Evolutionary conservation across 2,888 invertebrate species (phyloP).

Genomic region (Cinara cedri): DNA sequence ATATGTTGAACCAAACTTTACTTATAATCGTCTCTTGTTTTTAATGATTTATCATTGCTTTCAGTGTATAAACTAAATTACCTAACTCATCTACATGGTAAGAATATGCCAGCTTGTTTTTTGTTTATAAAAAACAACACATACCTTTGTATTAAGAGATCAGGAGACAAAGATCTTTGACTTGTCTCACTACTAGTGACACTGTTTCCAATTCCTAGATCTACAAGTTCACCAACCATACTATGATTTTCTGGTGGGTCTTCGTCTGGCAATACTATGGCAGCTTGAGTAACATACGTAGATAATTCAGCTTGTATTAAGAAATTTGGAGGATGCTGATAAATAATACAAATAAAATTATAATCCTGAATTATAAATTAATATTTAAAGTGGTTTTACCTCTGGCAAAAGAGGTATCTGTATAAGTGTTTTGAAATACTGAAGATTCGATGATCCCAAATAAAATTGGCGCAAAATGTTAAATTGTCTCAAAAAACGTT

Average conservation of each 20-base stretch:
- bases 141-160: slow-evolving; percentile 65
- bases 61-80: too few species aligned
- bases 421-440: slow-evolving; percentile 96
- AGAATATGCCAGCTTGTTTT: too few species aligned
- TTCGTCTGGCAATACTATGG: slow-evolving; percentile 77
- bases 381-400: slow-evolving; percentile 64
- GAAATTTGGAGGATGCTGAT: slow-evolving; percentile 90
- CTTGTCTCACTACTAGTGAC: slow-evolving; percentile 59
- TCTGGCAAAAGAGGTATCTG: slow-evolving; percentile 91
- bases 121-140: slow-evolving; percentile 58
- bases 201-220: slow-evolving; percentile 59
- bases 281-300: slow-evolving; percentile 93
- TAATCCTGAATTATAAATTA: slow-evolving; percentile 17
- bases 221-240: slow-evolving; percentile 61
- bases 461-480: slow-evolving; percentile 89
- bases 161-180: slow-evolving; percentile 65
- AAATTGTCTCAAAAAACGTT: slow-evolving; percentile 89
- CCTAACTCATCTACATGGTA: too few species aligned
- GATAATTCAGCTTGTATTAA: slow-evolving; percentile 88
- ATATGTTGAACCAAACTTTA: too few species aligned
- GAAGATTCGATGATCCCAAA: slow-evolving; percentile 87
- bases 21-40: too few species aligned
- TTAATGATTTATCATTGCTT: too few species aligned
- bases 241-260: slow-evolving; percentile 71
- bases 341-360: slow-evolving; percentile 58